A percentile compares a stretch with the other conserved stretches of the same genome.
phyloP scores from a whole-genome alignment of 2,113 vertebrate genomes.

The Laterallus jamaicensis region DNA sequence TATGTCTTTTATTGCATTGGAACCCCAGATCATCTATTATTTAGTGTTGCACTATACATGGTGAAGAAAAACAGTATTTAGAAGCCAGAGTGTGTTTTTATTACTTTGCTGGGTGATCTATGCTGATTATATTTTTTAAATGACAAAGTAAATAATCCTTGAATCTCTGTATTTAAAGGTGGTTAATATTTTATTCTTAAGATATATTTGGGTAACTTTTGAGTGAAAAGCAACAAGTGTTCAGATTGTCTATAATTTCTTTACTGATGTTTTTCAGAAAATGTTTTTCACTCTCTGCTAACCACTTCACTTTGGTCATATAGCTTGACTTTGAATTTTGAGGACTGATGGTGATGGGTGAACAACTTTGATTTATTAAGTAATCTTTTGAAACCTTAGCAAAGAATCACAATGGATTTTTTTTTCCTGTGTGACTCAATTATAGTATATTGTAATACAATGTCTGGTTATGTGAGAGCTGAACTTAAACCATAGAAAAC shows the following conservation, averaged over 20 bases:
- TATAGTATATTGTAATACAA: background rate
- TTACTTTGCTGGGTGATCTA: background rate
- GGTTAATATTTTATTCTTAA: background rate
- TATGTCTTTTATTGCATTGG: background rate
- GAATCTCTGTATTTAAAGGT: background rate
- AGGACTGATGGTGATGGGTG: background rate
- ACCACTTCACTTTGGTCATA: background rate
- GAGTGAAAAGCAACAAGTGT: slow-evolving; percentile 48
- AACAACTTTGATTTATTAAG: background rate
- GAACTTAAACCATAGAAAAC: background rate
- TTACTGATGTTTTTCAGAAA: background rate
- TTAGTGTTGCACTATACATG: background rate
- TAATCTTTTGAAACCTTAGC: background rate
- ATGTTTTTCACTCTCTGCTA: background rate
- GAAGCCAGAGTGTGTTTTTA: background rate
- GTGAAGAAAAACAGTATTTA: background rate
- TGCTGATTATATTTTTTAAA: background rate
- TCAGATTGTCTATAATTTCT: background rate
- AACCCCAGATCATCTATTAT: background rate
- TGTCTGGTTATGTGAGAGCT: background rate
- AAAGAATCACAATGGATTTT: background rate
- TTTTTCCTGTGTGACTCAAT: background rate
- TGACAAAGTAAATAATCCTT: background rate
- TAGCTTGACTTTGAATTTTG: background rate
- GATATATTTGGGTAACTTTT: background rate